Percentiles rank a stretch among this genome's conserved stretches.
Conservation (phyloP, 2,888 invertebrate species). For the Hyposoter dolosus region DNA sequence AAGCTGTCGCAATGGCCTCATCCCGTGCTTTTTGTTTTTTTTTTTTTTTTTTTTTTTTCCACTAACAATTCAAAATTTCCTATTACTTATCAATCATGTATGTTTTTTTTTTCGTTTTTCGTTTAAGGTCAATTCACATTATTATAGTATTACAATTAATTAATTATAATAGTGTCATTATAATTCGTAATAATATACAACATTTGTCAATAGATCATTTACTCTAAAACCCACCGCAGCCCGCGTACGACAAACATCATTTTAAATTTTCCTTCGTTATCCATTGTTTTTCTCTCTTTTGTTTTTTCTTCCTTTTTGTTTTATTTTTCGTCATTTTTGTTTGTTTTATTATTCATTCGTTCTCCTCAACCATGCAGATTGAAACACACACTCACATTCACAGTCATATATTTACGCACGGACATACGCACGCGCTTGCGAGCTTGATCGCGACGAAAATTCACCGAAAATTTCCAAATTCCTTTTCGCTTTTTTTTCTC, state of each 20-base stretch:
- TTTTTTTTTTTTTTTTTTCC: constrained; percentile 62
- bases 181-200: constrained; percentile 85
- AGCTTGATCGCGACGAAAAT: constrained; percentile 17
- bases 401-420: constrained; percentile 55
- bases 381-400: constrained; percentile 21
- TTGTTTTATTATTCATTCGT: constrained; percentile 37
- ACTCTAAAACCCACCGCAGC: constrained; percentile 83
- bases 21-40: constrained; percentile 49
- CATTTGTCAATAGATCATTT: constrained; percentile 85
- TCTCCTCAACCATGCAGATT: constrained; percentile 8
- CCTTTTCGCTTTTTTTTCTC: neutral
- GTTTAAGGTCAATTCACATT: constrained; percentile 84
- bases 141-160: constrained; percentile 84
- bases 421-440: constrained; percentile 54
- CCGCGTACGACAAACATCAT: constrained; percentile 57
- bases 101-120: neutral
- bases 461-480: constrained; percentile 47
- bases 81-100: constrained; percentile 82
- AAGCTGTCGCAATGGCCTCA: constrained; percentile 74
- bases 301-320: too few relatives aligned
- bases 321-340: neutral
- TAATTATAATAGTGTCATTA: constrained; percentile 85
- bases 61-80: constrained; percentile 84
- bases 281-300: constrained; percentile 37
- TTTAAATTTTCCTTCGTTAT: constrained; percentile 45